Base-by-base conservation (phyloP, 2,113 vertebrate genomes). In the Podiceps cristatus region DNA sequence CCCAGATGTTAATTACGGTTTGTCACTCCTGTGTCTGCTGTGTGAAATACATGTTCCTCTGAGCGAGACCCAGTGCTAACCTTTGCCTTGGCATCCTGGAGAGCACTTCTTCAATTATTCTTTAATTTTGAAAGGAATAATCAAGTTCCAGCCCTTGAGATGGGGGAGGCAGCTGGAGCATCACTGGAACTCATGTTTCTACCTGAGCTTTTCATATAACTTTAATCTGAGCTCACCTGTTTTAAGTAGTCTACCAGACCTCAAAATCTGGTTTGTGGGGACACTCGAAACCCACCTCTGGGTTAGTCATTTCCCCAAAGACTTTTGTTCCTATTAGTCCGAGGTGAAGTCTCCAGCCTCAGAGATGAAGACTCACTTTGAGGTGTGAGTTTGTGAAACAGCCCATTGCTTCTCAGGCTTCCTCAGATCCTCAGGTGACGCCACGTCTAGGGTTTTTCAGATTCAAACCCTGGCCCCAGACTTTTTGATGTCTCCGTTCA, bases 191-290 rank as follows among this genome's bases (percentile, higher is more conserved):
- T 4, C 11, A 9, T 8, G 15, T 1, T 50, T 86, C 13, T 33
- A 1, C 10, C 47, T 40, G 55, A 84, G 37, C 18, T 81, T 75
- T 33, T 77, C 11, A 7, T 1, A 2, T 0, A 27, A 31, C 11
- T 63, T 67, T 27, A 35, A 4, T 13, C 33, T 58, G 35, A 94
- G 55, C 23, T 7, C 18, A 6, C 25, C 10, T 24, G 7, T 42
- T 68, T 40, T 37, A 37, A 49, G 50, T 1, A 42, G 50, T 11
- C 33, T 35, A 5, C 11, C 29, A 89, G 56, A n/a, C 17, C 69
- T 75, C 68, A 80, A 71, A 67, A 28, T 74, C 25, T 31, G 53
- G 1, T 19, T 60, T 74, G 9, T 55, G 17, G 23, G 49, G 44
- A 16, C 44, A 45, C 33, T 69, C 5, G 4, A 53, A 58, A 7